These are phyloP conservation scores for Cotesia vestalis DNA, from an alignment of 1,140 invertebrate genomes.

Conservation along the genomic window DNA sequence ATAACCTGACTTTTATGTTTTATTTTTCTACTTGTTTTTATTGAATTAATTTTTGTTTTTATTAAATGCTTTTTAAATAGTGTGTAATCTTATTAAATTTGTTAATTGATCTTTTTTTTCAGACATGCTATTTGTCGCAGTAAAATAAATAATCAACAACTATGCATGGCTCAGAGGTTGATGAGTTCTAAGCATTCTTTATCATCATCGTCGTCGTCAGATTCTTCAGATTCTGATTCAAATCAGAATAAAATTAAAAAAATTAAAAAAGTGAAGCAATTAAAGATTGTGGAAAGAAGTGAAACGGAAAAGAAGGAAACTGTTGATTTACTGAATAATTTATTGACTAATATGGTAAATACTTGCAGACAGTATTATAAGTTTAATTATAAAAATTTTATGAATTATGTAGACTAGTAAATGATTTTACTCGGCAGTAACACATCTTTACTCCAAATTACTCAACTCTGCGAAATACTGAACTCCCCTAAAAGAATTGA, in stretches of 20 bases:
- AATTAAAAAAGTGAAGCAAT: not conserved
- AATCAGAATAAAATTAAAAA: constrained; percentile 13
- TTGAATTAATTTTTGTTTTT: not conserved
- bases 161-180: constrained; percentile 42
- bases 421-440: not conserved
- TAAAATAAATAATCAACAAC: constrained; percentile 34
- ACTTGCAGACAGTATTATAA: constrained; percentile 21
- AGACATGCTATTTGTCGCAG: constrained; percentile 37
- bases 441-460: too few species aligned
- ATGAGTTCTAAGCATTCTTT: constrained; percentile 38
- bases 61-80: not conserved
- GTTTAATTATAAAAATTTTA: not conserved
- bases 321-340: constrained; percentile 38
- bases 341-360: constrained; percentile 43
- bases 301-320: constrained; percentile 27
- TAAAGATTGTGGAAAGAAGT: constrained; percentile 20
- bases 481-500: too few species aligned
- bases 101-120: constrained; percentile 25
- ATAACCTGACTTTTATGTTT: constrained; percentile 10
- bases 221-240: constrained; percentile 26
- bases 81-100: constrained; percentile 20
- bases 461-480: too few species aligned
- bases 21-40: constrained; percentile 4
- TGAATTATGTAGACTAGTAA: constrained; percentile 7
- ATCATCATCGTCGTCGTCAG: constrained; percentile 37